phyloP scores from a whole-genome alignment of 2,888 invertebrate species.

The Cheilosia impressa region DNA sequence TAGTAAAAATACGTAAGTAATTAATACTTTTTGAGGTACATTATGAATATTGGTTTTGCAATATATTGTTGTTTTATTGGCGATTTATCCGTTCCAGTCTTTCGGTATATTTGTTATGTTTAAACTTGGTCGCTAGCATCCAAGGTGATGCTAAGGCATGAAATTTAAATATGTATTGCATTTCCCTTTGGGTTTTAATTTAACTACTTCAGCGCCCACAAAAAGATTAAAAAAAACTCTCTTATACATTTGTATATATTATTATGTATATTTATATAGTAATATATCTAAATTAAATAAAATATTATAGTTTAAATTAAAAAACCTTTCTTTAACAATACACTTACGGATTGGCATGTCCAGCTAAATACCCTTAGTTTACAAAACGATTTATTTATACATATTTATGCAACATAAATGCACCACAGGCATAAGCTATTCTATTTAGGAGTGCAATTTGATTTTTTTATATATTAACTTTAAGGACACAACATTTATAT shows the following conservation, averaged over 20 bases:
- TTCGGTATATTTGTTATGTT: no score
- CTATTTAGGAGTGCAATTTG: conserved; percentile 26
- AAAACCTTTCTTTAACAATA: background rate
- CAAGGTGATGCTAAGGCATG: no score
- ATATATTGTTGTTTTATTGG: no score
- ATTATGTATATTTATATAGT: conserved; percentile 12
- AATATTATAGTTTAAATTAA: background rate
- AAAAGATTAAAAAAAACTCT: no score
- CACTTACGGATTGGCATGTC: conserved; percentile 32
- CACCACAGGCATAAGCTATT: conserved; percentile 69
- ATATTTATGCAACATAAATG: conserved; percentile 6
- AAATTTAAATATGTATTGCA: no score
- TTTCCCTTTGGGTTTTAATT: no score
- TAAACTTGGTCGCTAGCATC: no score
- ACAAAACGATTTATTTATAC: conserved; percentile 11
- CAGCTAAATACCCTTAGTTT: conserved; percentile 33
- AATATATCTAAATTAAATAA: conserved; percentile 11
- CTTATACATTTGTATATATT: background rate
- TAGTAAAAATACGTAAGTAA: no score
- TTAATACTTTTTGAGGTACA: no score
- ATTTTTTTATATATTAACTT: conserved; percentile 2
- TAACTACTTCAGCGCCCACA: no score
- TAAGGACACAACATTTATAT: conserved; percentile 27
- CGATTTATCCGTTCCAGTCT: no score
- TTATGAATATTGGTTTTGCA: no score